Evolutionary conservation across 2,797 vertebrate species (phyloP), one percentile per base, ranked within the genome.

Genomic region (Squalus acanthias): DNA sequence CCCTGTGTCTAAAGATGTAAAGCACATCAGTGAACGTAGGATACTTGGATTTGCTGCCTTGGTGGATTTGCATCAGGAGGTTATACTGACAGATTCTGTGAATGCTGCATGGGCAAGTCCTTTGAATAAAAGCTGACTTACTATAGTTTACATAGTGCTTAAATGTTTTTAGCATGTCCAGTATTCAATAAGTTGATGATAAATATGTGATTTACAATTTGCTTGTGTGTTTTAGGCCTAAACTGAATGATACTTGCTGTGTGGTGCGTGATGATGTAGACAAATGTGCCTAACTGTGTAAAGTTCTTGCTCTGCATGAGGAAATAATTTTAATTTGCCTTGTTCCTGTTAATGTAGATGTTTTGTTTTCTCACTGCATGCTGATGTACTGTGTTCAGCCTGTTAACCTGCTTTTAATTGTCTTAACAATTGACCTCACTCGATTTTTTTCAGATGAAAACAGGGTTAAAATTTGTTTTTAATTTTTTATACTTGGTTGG

Each of bases 331-430:
- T 72, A 95, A 95, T 74, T 95, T 70, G 6, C 13, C 67, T 72
- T 76, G n/a, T 69, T 12, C 15, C 46, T 74, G 50, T 95, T 95
- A 76, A 74, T 95, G 22, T 95, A 8, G 65, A 2, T 94, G 94
- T 76, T 76, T 76, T 65, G 13, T 33, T 95, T 33, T n/a, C 29
- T 95, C 15, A 57, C 50, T 95, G 69, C 69, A 29, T 57, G 29
- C 2, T 7, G 94, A 57, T 74, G 94, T 95, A 95, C 70, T 95
- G 94, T 76, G 94, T 95, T 95, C 94, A 95, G 70, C 94, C 94
- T 95, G 94, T 95, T 74, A 74, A 57, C 94, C 70, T 95, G 69
- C 69, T 72, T 72, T 95, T 95, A 94, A 69, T 46, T 39, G n/a
- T 22, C 65, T 39, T 72, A 57, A 63, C 26, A 65, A n/a, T 95